Conservation (phyloP, 1,140 invertebrate genomes). For the Bombus sibiricus region DNA sequence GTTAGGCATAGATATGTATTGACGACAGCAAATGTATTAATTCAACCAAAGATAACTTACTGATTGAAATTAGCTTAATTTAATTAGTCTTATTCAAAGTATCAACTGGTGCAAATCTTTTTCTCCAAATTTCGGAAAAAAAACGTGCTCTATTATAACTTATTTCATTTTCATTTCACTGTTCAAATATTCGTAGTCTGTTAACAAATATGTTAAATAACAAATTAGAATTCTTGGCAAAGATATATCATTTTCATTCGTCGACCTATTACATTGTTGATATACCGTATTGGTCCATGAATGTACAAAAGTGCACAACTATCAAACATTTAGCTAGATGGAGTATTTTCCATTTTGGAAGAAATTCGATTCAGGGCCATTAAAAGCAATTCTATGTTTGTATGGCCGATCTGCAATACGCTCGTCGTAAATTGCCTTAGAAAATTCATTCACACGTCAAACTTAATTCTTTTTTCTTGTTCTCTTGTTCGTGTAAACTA, state of each 20-base stretch:
- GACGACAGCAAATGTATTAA: no score
- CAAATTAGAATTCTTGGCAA: background rate
- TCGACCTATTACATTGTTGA: background rate
- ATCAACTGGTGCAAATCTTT: no score
- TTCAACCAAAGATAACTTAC: no score
- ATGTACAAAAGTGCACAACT: no score
- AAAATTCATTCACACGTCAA: background rate
- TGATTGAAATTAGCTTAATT: no score
- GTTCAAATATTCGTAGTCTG: no score
- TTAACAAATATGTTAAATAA: background rate
- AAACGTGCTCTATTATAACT: background rate
- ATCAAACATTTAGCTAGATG: background rate
- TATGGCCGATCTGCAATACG: background rate
- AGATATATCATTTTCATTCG: background rate
- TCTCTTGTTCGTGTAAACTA: no score
- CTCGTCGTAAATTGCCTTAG: background rate
- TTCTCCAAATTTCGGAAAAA: no score
- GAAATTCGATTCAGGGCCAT: constrained; percentile 33
- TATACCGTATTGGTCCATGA: background rate
- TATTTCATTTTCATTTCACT: background rate
- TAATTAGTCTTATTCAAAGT: no score
- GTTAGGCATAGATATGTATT: no score
- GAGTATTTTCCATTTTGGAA: constrained; percentile 32
- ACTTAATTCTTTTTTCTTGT: no score
- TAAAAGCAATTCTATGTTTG: constrained; percentile 49